Percentiles rank a stretch among this genome's conserved stretches.
Conservation (phyloP, 1,140 invertebrate genomes). For the Thalassaphorura encarpata region DNA sequence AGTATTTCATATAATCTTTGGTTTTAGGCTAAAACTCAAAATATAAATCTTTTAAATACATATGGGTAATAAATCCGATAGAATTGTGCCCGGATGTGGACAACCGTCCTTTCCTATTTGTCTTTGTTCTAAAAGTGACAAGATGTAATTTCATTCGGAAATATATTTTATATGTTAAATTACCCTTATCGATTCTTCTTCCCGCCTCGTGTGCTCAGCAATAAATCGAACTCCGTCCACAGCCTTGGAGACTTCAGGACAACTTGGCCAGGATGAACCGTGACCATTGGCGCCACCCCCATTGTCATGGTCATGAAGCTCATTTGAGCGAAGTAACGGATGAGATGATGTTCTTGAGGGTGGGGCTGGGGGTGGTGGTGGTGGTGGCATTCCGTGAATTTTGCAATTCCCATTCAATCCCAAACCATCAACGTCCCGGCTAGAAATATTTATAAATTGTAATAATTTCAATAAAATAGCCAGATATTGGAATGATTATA, state of each 20-base stretch:
- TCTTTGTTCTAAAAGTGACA: too few species aligned
- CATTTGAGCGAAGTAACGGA: constrained; percentile 27
- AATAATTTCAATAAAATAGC: neutral
- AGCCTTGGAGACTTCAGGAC: constrained; percentile 83
- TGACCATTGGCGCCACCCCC: constrained; percentile 26
- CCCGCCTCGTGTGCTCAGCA: constrained; percentile 81
- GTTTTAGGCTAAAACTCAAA: too few species aligned
- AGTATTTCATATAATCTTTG: too few species aligned
- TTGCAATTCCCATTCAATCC: constrained; percentile 43
- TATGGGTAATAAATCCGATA: too few species aligned
- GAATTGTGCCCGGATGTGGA: too few species aligned
- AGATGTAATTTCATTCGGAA: neutral
- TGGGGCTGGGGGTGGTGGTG: constrained; percentile 38
- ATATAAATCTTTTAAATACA: too few species aligned
- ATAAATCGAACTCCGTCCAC: constrained; percentile 86
- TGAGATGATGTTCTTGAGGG: constrained; percentile 28
- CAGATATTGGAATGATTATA: neutral
- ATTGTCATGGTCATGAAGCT: constrained; percentile 24
- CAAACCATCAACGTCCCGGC: constrained; percentile 22
- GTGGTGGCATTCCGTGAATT: constrained; percentile 51
- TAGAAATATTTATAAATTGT: constrained; percentile 3
- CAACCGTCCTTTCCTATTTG: too few species aligned
- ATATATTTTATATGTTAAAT: constrained; percentile 30
- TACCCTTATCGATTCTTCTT: constrained; percentile 84
- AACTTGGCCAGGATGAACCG: constrained; percentile 56